These are phyloP conservation scores for Urechis unicinctus DNA, from an alignment of 2,888 invertebrate genomes.

Conservation along the genomic window DNA sequence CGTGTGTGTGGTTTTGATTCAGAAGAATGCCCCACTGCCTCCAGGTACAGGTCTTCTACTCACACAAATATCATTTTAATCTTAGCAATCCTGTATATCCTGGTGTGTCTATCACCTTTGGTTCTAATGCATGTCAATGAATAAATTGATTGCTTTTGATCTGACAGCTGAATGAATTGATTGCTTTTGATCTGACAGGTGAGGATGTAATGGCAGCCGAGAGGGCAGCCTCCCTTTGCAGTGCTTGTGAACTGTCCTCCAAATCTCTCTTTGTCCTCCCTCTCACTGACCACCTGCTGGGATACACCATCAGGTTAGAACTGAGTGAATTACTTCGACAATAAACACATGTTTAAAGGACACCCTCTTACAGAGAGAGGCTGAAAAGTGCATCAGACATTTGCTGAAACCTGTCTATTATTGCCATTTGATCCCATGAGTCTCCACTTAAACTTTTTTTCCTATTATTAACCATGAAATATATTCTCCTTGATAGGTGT, in stretches of 20 bases:
- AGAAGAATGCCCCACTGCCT: constrained; percentile 66
- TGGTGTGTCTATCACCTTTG: too few relatives aligned
- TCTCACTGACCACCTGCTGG: constrained; percentile 72
- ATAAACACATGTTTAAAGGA: not conserved
- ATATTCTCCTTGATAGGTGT: too few relatives aligned
- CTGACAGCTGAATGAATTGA: not conserved
- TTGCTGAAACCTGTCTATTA: too few relatives aligned
- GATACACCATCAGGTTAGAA: constrained; percentile 60
- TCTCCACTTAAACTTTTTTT: too few relatives aligned
- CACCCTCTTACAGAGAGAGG: not conserved
- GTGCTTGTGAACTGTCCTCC: constrained; percentile 83
- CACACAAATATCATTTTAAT: not conserved
- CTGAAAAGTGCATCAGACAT: too few relatives aligned
- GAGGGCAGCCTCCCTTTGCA: constrained; percentile 81
- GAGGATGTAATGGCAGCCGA: constrained; percentile 73
- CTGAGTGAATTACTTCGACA: not conserved
- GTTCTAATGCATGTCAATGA: too few relatives aligned
- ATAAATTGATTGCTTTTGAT: too few relatives aligned
- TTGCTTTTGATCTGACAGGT: constrained; percentile 25
- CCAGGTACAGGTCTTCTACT: constrained; percentile 33
- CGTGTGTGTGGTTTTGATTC: constrained; percentile 83
- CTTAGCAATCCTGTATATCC: too few relatives aligned
- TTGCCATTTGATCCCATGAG: too few relatives aligned
- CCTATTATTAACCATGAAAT: too few relatives aligned
- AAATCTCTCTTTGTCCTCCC: constrained; percentile 90